These are phyloP conservation scores for Mercenaria mercenaria DNA, from an alignment of 1,140 invertebrate genomes.

Conservation along the genomic window DNA sequence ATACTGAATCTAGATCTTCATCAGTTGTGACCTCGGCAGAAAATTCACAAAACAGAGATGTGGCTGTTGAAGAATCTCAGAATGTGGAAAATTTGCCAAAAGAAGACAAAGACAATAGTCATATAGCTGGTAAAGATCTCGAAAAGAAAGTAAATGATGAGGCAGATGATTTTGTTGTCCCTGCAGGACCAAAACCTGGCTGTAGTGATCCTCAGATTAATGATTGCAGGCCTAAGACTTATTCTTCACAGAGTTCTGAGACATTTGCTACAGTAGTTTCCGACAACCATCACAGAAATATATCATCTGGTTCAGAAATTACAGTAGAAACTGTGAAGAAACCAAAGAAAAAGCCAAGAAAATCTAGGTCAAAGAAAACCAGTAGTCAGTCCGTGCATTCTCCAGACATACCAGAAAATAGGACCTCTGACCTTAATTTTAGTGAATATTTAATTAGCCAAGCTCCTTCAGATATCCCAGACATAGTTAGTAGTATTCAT, in stretches of 20 bases:
- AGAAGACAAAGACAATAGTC: not conserved
- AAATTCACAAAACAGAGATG: not conserved
- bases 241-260: not conserved
- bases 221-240: not conserved
- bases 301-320: constrained; percentile 5
- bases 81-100: not conserved
- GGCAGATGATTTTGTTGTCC: constrained; percentile 27
- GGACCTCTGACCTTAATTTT: not conserved
- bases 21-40: not conserved
- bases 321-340: not conserved
- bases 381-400: not conserved
- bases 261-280: not conserved
- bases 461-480: not conserved
- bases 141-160: not conserved
- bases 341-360: constrained; percentile 2
- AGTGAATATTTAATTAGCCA: not conserved
- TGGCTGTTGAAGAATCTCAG: not conserved
- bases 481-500: not conserved
- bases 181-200: constrained; percentile 29
- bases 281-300: not conserved
- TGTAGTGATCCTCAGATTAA: not conserved
- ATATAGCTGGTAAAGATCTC: not conserved
- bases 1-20: not conserved
- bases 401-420: not conserved
- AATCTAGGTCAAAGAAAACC: constrained; percentile 11